Conservation (phyloP, 2,797 vertebrate species). For the Podargus strigoides region DNA sequence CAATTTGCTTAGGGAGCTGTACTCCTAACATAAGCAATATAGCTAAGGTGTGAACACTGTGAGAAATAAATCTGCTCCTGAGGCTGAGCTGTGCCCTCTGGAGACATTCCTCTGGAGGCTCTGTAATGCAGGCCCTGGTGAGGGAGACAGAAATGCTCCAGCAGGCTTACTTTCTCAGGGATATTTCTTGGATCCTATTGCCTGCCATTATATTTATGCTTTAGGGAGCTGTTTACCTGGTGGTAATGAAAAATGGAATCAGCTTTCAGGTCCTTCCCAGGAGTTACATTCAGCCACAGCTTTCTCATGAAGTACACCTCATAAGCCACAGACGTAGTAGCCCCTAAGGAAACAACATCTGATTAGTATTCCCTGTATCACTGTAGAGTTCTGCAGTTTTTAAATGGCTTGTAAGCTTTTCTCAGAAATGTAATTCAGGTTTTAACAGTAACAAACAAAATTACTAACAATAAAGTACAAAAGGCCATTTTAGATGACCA, state of each 20-base stretch:
- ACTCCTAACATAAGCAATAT: not conserved
- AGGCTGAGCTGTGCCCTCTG: not conserved
- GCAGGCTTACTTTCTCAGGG: not conserved
- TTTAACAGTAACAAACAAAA: not conserved
- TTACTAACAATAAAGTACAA: not conserved
- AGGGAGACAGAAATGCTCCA: not conserved
- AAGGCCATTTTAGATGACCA: not conserved
- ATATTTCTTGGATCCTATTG: not conserved
- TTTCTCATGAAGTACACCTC: conserved; percentile 95
- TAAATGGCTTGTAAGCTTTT: not conserved
- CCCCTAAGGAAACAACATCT: conserved; percentile 65
- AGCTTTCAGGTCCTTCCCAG: conserved; percentile 87
- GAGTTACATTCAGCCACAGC: conserved; percentile 88
- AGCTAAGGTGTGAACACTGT: not conserved
- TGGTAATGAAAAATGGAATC: conserved; percentile 93
- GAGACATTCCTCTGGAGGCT: not conserved
- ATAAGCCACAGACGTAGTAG: conserved; percentile 73
- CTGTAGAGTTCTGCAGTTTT: not conserved
- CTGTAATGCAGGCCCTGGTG: not conserved
- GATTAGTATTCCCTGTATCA: not conserved
- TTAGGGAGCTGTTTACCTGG: conserved; percentile 79
- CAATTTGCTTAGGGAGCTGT: not conserved
- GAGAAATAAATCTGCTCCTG: not conserved
- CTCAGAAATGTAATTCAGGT: not conserved
- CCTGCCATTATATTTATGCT: not conserved